phyloP scores from a whole-genome alignment of 2,888 invertebrate genomes.

The Empis livida region DNA sequence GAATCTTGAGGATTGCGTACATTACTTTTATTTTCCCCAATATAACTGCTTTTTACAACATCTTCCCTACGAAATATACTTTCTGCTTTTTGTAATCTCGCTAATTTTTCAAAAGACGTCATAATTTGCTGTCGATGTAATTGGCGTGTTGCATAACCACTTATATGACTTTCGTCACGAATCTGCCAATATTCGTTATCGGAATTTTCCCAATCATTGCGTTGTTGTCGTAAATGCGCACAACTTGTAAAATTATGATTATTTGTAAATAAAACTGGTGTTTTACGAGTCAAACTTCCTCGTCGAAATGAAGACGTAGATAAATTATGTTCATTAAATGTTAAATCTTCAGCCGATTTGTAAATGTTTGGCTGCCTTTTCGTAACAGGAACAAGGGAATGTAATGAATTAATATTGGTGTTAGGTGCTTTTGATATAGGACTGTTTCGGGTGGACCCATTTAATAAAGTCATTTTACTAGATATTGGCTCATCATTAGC shows the following conservation, averaged over 20 bases:
- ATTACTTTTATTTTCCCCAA: too few species aligned
- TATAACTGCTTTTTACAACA: too few species aligned
- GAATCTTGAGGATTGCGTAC: slow-evolving; percentile 2
- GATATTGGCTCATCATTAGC: slow-evolving; percentile 3
- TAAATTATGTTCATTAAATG: slow-evolving; percentile 7
- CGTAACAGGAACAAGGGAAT: too few species aligned
- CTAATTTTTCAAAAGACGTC: slow-evolving; percentile 17
- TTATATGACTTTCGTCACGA: too few species aligned
- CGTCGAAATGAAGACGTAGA: slow-evolving; percentile 15
- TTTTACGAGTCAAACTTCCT: slow-evolving; percentile 11
- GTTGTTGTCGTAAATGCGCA: slow-evolving; percentile 11
- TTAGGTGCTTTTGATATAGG: neutral
- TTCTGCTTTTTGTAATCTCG: slow-evolving; percentile 5
- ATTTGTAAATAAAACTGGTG: neutral
- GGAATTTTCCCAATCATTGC: neutral
- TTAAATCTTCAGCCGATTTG: slow-evolving; percentile 12
- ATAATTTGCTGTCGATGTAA: slow-evolving; percentile 10
- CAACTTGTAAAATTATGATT: slow-evolving; percentile 12
- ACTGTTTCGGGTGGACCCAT: neutral
- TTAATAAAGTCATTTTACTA: neutral
- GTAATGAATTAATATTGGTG: neutral
- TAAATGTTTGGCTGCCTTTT: slow-evolving; percentile 7
- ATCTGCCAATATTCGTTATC: too few species aligned
- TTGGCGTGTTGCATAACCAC: too few species aligned
- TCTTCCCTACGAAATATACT: too few species aligned